Evolutionary conservation across 2,797 vertebrate species (phyloP).

Genomic region (Otolemur crassicaudatus): DNA sequence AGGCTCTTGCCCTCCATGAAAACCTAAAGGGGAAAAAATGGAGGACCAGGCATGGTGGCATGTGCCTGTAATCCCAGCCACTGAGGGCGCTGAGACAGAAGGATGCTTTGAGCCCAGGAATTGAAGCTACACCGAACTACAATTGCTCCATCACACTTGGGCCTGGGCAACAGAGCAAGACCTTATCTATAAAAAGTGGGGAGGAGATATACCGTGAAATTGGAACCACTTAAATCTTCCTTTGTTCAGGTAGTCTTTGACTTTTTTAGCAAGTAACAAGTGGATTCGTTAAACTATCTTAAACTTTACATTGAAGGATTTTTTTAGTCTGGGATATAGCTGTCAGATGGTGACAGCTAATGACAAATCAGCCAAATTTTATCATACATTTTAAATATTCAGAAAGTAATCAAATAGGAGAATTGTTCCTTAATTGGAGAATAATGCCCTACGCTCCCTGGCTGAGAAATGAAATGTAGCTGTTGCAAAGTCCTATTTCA

Average conservation of each 20-base stretch:
- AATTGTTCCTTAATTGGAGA: not conserved
- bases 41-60: not conserved
- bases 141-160: not conserved
- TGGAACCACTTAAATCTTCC: not conserved
- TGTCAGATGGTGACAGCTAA: not conserved
- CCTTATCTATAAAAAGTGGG: not conserved
- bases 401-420: not conserved
- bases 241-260: slow-evolving; percentile 16
- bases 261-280: slow-evolving; percentile 17
- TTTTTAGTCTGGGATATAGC: not conserved
- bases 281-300: not conserved
- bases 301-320: slow-evolving; percentile 8
- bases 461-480: not conserved
- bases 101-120: not conserved
- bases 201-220: not conserved
- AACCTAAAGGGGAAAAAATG: not conserved
- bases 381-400: not conserved
- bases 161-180: not conserved
- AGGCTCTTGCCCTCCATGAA: not conserved
- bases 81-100: not conserved
- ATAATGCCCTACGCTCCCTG: not conserved
- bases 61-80: not conserved
- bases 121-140: not conserved
- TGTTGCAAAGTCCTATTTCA: not conserved
- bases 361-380: not conserved